Base-by-base conservation (phyloP, 1,140 invertebrate genomes). In the Pectinophora gossypiella region DNA sequence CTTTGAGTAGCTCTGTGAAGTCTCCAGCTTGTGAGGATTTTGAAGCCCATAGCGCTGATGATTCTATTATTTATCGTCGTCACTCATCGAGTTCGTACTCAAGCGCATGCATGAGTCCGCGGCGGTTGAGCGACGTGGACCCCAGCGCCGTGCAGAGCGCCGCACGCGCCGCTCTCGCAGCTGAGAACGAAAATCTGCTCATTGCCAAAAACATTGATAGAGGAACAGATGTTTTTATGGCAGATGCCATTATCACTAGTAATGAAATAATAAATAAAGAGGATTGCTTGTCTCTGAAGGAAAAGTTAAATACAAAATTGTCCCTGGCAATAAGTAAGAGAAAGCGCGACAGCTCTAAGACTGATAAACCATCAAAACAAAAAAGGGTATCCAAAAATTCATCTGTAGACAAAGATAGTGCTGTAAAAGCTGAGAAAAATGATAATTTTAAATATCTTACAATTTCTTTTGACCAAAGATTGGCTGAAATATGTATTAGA, bases 71-170 rank as follows among this genome's bases (percentile, higher is more conserved):
- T 22, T 92, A 95, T 61, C 88, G 94, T 35, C 89, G 94, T 43
- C 94, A 95, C 68, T 95, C 94, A 0, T 95, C 94, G 48, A 95
- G 94, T 72, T 95, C 94, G 10, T 95, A 93, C 76, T 95, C 94
- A 0, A 95, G 94, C 73, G 90, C 91, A 1, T 87, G 87, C 48
- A 83, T 89, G 73, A 88, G 86, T 54, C 86, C 87, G 0, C 61
- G 80, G 3, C 72, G 85, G 0, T 54, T 87, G 7, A 87, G 81
- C 65, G 84, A 87, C 72, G 72, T 83, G 4, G 84, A 87, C 6
- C 48, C 55, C 3, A 51, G 61, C 15, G 45, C 44, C 12, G 15
- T 40, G 13, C 60, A 68, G 56, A 64, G 35, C 47, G 44, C 23
- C 16, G 45, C 51, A 13, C 40, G 54, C 23, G 15, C 44, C 52